Conservation (phyloP, 2,797 vertebrate species). For the Pangasius krempfi region DNA sequence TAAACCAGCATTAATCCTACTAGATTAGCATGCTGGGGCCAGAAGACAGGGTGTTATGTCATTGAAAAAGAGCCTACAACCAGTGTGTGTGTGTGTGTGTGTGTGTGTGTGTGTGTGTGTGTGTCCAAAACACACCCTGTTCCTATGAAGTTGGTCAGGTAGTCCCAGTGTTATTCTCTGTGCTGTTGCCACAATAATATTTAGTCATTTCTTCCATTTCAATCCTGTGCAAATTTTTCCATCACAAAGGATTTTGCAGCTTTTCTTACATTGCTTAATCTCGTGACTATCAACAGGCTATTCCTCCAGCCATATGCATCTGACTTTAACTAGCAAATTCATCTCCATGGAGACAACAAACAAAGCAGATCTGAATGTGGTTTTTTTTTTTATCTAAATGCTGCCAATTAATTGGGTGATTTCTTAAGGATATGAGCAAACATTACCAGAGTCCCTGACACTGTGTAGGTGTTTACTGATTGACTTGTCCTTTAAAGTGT, state of each 20-base stretch:
- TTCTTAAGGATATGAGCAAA: constrained; percentile 43
- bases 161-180: not conserved
- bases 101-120: not conserved
- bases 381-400: constrained; percentile 14
- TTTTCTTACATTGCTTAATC: not conserved
- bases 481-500: constrained; percentile 56
- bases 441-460: constrained; percentile 12
- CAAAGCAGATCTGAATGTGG: constrained; percentile 17
- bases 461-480: constrained; percentile 49
- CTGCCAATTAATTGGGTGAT: constrained; percentile 38
- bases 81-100: not conserved
- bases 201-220: not conserved
- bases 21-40: constrained; percentile 62
- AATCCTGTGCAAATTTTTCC: not conserved
- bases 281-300: not conserved
- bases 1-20: constrained; percentile 72
- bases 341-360: constrained; percentile 31
- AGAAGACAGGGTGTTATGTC: constrained; percentile 57
- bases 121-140: constrained; percentile 7
- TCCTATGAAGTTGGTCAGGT: not conserved
- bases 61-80: constrained; percentile 38
- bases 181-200: not conserved
- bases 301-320: not conserved
- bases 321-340: constrained; percentile 26
- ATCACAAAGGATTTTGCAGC: not conserved